Percentiles rank a stretch among this genome's conserved stretches.
These are phyloP conservation scores for Urocitellus parryii DNA, from an alignment of 2,113 vertebrate genomes.

Conservation along the genomic window DNA sequence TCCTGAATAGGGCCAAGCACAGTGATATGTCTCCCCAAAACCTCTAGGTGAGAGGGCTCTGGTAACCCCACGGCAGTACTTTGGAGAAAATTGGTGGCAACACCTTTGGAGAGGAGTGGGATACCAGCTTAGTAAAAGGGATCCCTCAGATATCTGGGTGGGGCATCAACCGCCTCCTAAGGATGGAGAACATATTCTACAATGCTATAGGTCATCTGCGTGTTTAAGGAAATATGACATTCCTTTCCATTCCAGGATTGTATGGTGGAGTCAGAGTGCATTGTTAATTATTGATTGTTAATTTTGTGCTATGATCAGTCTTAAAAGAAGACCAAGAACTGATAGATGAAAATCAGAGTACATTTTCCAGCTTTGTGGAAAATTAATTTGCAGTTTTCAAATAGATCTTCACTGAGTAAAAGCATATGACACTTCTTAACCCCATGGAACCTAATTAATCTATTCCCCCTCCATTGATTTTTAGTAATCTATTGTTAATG, in stretches of 20 bases:
- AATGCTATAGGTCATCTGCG: neutral
- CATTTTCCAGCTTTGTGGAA: slow-evolving; percentile 55
- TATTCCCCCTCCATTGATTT: slow-evolving; percentile 74
- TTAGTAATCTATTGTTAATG: slow-evolving; percentile 86
- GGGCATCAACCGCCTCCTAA: neutral
- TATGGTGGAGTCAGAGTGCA: neutral
- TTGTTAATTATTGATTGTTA: neutral
- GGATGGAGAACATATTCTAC: neutral
- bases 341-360: slow-evolving; percentile 5
- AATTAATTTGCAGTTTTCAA: slow-evolving; percentile 71
- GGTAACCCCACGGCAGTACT: neutral
- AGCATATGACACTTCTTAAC: slow-evolving; percentile 62
- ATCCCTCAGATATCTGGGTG: neutral
- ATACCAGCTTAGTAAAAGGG: neutral
- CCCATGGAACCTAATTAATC: slow-evolving; percentile 73
- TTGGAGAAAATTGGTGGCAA: neutral
- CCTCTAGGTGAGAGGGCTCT: neutral
- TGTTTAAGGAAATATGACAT: neutral
- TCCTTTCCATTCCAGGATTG: neutral
- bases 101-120: neutral
- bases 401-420: slow-evolving; percentile 60
- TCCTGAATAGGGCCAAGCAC: neutral
- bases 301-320: neutral
- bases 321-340: slow-evolving; percentile 22
- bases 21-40: neutral